These are phyloP conservation scores for Odiellus spinosus DNA, from an alignment of 2,888 invertebrate genomes.

Conservation along the genomic window DNA sequence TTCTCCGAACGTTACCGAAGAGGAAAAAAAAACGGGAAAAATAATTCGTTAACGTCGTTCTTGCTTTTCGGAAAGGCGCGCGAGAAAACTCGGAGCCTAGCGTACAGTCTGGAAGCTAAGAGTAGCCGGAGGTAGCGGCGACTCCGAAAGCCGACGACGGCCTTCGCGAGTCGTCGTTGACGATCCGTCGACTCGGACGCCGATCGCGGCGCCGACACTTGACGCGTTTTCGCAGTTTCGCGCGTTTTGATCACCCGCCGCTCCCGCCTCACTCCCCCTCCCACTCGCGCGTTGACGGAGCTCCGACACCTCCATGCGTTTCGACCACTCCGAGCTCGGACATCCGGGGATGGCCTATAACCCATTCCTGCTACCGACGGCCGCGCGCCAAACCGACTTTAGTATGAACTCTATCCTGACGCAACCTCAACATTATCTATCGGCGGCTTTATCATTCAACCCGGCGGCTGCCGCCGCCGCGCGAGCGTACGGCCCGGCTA, in stretches of 20 bases:
- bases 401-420: slow-evolving; percentile 75
- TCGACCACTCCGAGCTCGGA: slow-evolving; percentile 16
- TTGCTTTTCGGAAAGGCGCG: too few species aligned
- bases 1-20: too few species aligned
- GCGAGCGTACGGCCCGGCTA: slow-evolving; percentile 33
- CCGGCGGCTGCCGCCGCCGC: slow-evolving; percentile 11
- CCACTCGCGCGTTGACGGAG: background rate
- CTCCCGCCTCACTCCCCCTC: background rate
- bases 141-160: too few species aligned
- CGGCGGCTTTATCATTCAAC: slow-evolving; percentile 12
- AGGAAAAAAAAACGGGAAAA: too few species aligned
- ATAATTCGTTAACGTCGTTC: too few species aligned
- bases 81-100: too few species aligned
- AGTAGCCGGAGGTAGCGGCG: too few species aligned
- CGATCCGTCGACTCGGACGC: too few species aligned
- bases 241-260: background rate
- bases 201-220: too few species aligned
- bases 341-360: slow-evolving; percentile 42
- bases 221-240: background rate
- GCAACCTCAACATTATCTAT: slow-evolving; percentile 27
- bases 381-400: slow-evolving; percentile 74
- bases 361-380: slow-evolving; percentile 41
- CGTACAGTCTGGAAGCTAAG: too few species aligned
- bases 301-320: slow-evolving; percentile 10
- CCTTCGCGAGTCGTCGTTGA: too few species aligned